Conservation (phyloP, 1,140 invertebrate genomes). For the Caenorhabditis remanei region DNA sequence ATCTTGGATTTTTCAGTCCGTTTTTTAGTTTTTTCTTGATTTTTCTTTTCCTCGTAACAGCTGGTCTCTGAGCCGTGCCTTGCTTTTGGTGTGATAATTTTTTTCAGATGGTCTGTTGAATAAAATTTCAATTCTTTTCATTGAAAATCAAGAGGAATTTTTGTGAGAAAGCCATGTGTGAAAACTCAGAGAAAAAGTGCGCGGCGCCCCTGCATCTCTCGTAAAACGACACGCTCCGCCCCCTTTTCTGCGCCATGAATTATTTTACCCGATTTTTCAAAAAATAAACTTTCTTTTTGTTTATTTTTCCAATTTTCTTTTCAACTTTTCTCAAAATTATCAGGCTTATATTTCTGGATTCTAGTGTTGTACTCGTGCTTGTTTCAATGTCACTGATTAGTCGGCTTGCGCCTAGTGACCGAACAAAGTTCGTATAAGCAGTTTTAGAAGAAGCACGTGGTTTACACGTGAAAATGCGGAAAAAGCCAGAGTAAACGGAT, state of each 20-base stretch:
- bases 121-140: not conserved
- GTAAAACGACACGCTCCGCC: constrained; percentile 30
- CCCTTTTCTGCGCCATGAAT: not conserved
- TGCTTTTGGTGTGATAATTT: constrained; percentile 43
- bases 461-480: not conserved
- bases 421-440: not conserved
- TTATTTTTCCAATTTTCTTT: not conserved
- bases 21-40: not conserved
- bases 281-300: constrained; percentile 5
- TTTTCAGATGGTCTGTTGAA: constrained; percentile 41
- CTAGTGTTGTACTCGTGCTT: not conserved
- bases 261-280: constrained; percentile 41
- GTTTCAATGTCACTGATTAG: not conserved
- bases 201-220: constrained; percentile 4
- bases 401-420: not conserved
- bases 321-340: not conserved
- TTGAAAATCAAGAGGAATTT: not conserved
- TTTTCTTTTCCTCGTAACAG: not conserved
- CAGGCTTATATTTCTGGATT: not conserved
- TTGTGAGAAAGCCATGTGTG: not conserved
- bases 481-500: not conserved
- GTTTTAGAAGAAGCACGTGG: not conserved
- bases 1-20: not conserved
- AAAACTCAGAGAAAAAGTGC: constrained; percentile 19
- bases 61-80: constrained; percentile 53